A percentile compares a stretch with the other conserved stretches of the same genome.
These are phyloP conservation scores for Ladona fulva DNA, from an alignment of 1,140 invertebrate species.

Conservation along the genomic window DNA sequence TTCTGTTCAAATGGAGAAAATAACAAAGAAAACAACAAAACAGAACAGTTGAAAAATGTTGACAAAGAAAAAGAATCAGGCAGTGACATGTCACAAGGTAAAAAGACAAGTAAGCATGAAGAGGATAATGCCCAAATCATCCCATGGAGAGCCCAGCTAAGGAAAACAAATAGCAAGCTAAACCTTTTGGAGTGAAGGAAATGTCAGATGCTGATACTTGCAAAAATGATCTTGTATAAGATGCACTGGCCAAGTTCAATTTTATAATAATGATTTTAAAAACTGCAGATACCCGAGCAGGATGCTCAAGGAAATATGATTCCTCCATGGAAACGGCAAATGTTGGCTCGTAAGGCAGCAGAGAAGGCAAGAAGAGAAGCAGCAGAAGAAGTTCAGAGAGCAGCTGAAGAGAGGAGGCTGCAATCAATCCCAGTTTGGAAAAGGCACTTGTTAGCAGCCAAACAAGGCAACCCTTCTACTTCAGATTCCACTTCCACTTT, in stretches of 20 bases:
- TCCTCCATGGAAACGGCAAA: conserved; percentile 88
- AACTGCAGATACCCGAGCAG: conserved; percentile 71
- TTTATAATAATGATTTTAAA: no score
- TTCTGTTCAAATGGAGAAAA: conserved; percentile 31
- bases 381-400: conserved; percentile 70
- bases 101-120: conserved; percentile 36
- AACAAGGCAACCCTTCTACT: conserved; percentile 49
- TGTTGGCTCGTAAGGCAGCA: conserved; percentile 86
- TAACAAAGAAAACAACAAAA: conserved; percentile 30
- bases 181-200: conserved; percentile 53
- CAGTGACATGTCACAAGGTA: conserved; percentile 24
- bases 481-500: neutral
- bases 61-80: conserved; percentile 18
- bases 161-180: conserved; percentile 78
- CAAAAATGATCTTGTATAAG: neutral
- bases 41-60: conserved; percentile 16
- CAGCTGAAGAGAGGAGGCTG: conserved; percentile 75
- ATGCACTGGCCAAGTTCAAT: no score
- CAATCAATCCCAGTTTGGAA: conserved; percentile 89
- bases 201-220: neutral
- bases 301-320: conserved; percentile 82
- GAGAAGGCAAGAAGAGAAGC: conserved; percentile 83
- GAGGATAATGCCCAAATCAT: conserved; percentile 60
- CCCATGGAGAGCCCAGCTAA: conserved; percentile 75
- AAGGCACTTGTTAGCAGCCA: conserved; percentile 70